These are phyloP conservation scores for Athrips mouffetella DNA, from an alignment of 2,888 invertebrate species.

Conservation along the genomic window DNA sequence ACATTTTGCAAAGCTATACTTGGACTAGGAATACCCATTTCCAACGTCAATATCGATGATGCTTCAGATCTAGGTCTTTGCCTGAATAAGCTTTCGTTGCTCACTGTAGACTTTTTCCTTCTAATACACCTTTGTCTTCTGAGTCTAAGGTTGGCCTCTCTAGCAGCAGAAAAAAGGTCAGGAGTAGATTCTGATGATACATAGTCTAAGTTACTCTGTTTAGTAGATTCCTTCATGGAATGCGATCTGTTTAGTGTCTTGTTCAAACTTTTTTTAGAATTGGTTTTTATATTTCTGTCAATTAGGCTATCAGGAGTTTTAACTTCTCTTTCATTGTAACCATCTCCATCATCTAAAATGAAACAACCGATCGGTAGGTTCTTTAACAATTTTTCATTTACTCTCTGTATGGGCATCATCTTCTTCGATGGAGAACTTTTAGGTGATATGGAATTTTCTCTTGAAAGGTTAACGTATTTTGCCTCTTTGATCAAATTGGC, in stretches of 20 bases:
- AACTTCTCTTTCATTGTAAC: constrained; percentile 73
- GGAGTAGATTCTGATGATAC: constrained; percentile 62
- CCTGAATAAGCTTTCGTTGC: constrained; percentile 59
- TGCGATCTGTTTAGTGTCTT: constrained; percentile 51
- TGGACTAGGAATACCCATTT: constrained; percentile 69
- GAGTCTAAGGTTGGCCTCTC: constrained; percentile 55
- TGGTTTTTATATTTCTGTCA: constrained; percentile 31
- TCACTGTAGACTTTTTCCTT: constrained; percentile 69
- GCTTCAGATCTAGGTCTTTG: constrained; percentile 46
- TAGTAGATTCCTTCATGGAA: constrained; percentile 53
- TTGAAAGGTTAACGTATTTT: constrained; percentile 60
- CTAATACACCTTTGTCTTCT: constrained; percentile 79
- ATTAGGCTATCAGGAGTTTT: constrained; percentile 59
- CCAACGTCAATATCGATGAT: constrained; percentile 54
- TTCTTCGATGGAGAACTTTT: constrained; percentile 59
- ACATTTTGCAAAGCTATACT: constrained; percentile 54
- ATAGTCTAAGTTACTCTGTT: constrained; percentile 42
- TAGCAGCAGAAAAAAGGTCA: constrained; percentile 48
- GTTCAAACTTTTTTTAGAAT: constrained; percentile 28
- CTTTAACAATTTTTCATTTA: constrained; percentile 59
- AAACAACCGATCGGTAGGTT: constrained; percentile 70
- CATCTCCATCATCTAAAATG: constrained; percentile 67
- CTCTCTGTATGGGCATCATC: constrained; percentile 49
- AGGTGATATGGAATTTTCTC: constrained; percentile 68
- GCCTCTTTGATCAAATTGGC: constrained; percentile 67